Conservation (phyloP, 2,797 vertebrate species). For the Lemur catta region DNA sequence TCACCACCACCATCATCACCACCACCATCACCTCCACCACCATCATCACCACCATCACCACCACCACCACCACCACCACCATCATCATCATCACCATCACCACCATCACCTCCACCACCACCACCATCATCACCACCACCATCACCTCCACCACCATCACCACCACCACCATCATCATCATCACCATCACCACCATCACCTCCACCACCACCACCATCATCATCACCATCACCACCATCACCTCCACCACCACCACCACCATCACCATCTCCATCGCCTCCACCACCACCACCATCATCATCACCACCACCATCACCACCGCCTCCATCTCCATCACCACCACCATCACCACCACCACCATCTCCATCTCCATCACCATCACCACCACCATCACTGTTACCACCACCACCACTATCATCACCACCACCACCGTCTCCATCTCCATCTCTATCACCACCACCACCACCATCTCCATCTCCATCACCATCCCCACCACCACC, state of each 20-base stretch:
- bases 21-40: rapidly evolving
- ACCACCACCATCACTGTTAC: too few relatives aligned
- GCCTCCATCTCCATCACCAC: rapidly evolving
- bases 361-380: not conserved
- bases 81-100: not conserved
- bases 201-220: rapidly evolving
- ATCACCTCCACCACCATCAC: rapidly evolving
- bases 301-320: rapidly evolving
- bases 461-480: rapidly evolving
- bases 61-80: rapidly evolving
- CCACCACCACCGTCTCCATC: not conserved
- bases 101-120: rapidly evolving
- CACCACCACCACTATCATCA: rapidly evolving
- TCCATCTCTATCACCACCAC: too few relatives aligned
- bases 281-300: rapidly evolving
- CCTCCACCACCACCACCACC: rapidly evolving
- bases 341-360: not conserved
- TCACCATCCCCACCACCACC: rapidly evolving
- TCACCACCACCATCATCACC: rapidly evolving
- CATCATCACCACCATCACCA: rapidly evolving
- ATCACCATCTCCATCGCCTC: rapidly evolving
- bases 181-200: rapidly evolving
- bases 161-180: rapidly evolving
- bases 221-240: rapidly evolving
- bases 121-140: rapidly evolving